Conservation (phyloP, 2,888 invertebrate genomes). For the Cepaea hortensis region DNA sequence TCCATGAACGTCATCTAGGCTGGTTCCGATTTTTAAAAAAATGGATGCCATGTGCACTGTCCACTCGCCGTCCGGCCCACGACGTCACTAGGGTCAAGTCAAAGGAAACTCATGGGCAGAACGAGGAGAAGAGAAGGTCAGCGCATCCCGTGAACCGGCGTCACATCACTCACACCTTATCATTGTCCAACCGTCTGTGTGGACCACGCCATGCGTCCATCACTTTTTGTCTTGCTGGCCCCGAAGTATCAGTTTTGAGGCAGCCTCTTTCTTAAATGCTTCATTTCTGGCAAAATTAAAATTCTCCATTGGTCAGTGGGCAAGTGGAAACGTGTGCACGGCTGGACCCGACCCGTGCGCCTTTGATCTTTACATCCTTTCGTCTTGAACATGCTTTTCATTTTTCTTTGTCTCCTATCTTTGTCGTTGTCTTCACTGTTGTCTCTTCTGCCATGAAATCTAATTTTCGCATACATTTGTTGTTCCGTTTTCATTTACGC, state of each 20-base stretch:
- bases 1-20: neutral
- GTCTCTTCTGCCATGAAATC: too few species aligned
- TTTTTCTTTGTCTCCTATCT: too few species aligned
- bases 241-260: neutral
- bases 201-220: constrained; percentile 2
- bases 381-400: too few species aligned
- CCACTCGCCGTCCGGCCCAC: constrained; percentile 23
- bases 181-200: neutral
- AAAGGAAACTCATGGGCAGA: constrained; percentile 1
- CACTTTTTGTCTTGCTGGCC: neutral
- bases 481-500: too few species aligned
- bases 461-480: too few species aligned
- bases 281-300: constrained; percentile 11
- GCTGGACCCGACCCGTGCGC: too few species aligned
- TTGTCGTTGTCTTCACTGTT: too few species aligned
- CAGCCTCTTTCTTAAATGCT: neutral
- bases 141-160: constrained; percentile 30
- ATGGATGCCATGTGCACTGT: constrained; percentile 35
- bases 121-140: neutral
- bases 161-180: constrained; percentile 44
- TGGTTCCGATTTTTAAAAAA: neutral
- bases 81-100: constrained; percentile 13
- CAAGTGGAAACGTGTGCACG: too few species aligned
- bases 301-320: neutral
- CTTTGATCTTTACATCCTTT: too few species aligned